phyloP scores from a whole-genome alignment of 2,888 invertebrate genomes.

The Drosophila paucipuncta region DNA sequence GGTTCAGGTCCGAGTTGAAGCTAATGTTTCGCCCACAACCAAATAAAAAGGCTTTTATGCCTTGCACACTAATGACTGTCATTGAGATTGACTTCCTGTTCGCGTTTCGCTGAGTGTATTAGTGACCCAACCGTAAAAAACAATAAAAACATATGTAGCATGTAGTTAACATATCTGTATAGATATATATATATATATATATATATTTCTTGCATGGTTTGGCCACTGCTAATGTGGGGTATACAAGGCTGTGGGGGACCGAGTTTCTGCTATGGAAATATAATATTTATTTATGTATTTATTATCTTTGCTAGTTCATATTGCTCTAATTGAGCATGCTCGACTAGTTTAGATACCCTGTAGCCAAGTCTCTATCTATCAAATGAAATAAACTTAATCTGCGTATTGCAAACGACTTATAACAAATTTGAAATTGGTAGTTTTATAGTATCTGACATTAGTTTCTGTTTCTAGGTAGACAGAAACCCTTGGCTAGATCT shows the following conservation, averaged over 20 bases:
- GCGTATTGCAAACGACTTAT: background rate
- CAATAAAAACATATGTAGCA: slow-evolving; percentile 26
- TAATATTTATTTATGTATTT: background rate
- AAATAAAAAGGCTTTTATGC: slow-evolving; percentile 34
- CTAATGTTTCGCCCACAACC: slow-evolving; percentile 17
- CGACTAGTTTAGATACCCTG: background rate
- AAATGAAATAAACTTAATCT: background rate
- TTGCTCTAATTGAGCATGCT: too few relatives aligned
- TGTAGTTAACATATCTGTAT: slow-evolving; percentile 2
- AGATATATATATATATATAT: background rate
- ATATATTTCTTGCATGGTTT: background rate
- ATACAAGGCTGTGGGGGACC: background rate
- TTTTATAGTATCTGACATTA: background rate
- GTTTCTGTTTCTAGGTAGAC: background rate
- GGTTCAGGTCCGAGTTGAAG: slow-evolving; percentile 6
- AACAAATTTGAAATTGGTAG: too few relatives aligned
- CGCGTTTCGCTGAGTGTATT: slow-evolving; percentile 11
- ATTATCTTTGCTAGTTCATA: too few relatives aligned
- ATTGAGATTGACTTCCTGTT: slow-evolving; percentile 60
- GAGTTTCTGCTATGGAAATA: background rate
- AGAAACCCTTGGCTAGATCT: background rate
- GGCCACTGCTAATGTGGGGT: background rate
- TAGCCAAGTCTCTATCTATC: background rate
- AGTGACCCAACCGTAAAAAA: slow-evolving; percentile 8
- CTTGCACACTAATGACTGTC: slow-evolving; percentile 53